These are phyloP conservation scores for Drosophila birchii DNA, from an alignment of 2,888 invertebrate species.

Conservation along the genomic window DNA sequence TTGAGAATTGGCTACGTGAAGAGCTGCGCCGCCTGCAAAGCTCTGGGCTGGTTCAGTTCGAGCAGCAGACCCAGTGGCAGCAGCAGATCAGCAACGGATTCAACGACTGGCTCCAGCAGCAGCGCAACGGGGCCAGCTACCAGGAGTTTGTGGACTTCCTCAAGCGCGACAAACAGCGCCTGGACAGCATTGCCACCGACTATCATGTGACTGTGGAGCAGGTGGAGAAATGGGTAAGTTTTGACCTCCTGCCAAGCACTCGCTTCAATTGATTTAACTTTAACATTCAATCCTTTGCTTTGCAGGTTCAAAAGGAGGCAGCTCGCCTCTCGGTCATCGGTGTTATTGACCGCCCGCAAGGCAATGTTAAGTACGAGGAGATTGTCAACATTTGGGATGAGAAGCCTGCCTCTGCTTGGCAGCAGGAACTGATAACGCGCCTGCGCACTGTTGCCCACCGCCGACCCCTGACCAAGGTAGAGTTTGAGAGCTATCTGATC, in stretches of 20 bases:
- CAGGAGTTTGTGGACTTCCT: slow-evolving; percentile 78
- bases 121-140: slow-evolving; percentile 68
- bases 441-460: slow-evolving; percentile 66
- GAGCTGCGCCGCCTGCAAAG: slow-evolving; percentile 72
- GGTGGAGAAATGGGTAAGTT: slow-evolving; percentile 78
- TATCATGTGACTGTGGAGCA: slow-evolving; percentile 82
- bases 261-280: background rate
- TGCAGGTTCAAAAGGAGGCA: slow-evolving; percentile 72
- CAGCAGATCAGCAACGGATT: slow-evolving; percentile 75
- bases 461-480: slow-evolving; percentile 73
- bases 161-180: slow-evolving; percentile 71
- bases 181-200: slow-evolving; percentile 74
- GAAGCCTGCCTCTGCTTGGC: slow-evolving; percentile 62
- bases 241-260: background rate
- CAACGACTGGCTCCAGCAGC: slow-evolving; percentile 74
- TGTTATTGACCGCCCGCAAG: slow-evolving; percentile 66
- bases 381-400: slow-evolving; percentile 51
- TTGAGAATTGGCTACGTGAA: slow-evolving; percentile 78
- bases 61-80: slow-evolving; percentile 80
- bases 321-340: slow-evolving; percentile 76
- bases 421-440: slow-evolving; percentile 67
- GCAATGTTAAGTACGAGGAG: slow-evolving; percentile 56
- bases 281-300: background rate
- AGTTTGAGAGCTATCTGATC: slow-evolving; percentile 75
- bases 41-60: slow-evolving; percentile 75